A percentile compares a stretch with the other conserved stretches of the same genome.
Conservation (phyloP, 2,888 invertebrate genomes). For the Plagiodera versicolora region DNA sequence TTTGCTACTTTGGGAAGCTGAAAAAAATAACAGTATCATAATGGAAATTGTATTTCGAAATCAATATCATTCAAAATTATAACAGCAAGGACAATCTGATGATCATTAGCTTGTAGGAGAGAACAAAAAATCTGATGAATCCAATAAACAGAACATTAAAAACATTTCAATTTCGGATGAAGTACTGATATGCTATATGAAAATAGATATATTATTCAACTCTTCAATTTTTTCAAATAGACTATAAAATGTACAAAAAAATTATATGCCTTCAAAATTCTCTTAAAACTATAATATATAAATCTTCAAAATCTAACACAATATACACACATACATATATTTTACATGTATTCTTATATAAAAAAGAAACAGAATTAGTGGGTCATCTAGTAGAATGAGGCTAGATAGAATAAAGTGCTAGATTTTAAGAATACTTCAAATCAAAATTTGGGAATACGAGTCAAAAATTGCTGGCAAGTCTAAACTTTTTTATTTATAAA, state of each 20-base stretch:
- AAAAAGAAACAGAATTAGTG: conserved; percentile 19
- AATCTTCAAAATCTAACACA: conserved; percentile 39
- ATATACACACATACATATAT: conserved; percentile 32
- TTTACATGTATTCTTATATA: conserved; percentile 24
- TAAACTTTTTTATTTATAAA: conserved; percentile 18
- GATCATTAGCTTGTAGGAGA: conserved; percentile 32
- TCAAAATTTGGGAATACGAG: conserved; percentile 5
- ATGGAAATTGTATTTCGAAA: conserved; percentile 45
- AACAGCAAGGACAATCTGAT: conserved; percentile 38
- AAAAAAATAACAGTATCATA: conserved; percentile 25
- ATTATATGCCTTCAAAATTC: conserved; percentile 11
- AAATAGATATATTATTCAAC: conserved; percentile 32
- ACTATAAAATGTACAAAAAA: conserved; percentile 28
- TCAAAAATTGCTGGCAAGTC: conserved; percentile 10
- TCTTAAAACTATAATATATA: conserved; percentile 22
- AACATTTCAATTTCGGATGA: conserved; percentile 7
- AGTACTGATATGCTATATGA: conserved; percentile 21
- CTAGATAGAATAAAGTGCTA: conserved; percentile 30
- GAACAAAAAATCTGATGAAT: not conserved
- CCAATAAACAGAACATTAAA: conserved; percentile 6
- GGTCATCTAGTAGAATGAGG: conserved; percentile 7
- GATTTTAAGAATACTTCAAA: conserved; percentile 28
- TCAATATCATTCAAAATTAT: conserved; percentile 40
- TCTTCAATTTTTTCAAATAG: conserved; percentile 22
- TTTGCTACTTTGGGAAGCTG: not conserved